Evolutionary conservation across 2,113 vertebrate genomes (phyloP).

Genomic region (Mungos mungo): DNA sequence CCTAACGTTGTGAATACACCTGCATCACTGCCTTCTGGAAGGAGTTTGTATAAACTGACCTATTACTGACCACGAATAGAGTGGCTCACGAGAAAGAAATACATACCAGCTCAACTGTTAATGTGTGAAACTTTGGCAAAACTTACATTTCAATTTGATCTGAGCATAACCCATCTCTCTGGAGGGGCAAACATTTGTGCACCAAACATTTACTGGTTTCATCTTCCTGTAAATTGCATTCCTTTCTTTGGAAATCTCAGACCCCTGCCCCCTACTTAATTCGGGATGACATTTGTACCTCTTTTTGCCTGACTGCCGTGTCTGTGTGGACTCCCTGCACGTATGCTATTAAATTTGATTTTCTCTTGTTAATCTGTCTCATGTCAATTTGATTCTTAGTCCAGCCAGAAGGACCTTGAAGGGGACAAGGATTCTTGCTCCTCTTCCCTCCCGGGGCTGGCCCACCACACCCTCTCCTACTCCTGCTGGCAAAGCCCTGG

Average conservation of each 20-base stretch:
- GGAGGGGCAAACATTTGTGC: neutral
- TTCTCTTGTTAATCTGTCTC: neutral
- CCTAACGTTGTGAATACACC: neutral
- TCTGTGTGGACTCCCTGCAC: neutral
- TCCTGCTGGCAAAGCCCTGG: neutral
- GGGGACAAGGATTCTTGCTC: neutral
- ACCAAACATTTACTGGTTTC: neutral
- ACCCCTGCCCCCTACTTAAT: neutral
- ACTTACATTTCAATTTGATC: neutral
- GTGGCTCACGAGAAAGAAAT: neutral
- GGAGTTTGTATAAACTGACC: no score
- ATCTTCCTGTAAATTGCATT: neutral
- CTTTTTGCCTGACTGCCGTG: neutral
- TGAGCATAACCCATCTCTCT: neutral
- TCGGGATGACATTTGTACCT: neutral
- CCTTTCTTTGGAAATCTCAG: neutral
- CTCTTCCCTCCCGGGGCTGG: neutral
- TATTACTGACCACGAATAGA: neutral
- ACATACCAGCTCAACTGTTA: neutral
- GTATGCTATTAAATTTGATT: neutral
- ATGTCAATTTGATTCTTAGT: neutral
- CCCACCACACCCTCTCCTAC: rapidly evolving
- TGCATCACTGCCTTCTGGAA: neutral
- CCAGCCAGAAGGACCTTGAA: neutral
- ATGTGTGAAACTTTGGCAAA: neutral